Conservation (phyloP, 2,797 vertebrate species). For the Cyprinella venusta region DNA sequence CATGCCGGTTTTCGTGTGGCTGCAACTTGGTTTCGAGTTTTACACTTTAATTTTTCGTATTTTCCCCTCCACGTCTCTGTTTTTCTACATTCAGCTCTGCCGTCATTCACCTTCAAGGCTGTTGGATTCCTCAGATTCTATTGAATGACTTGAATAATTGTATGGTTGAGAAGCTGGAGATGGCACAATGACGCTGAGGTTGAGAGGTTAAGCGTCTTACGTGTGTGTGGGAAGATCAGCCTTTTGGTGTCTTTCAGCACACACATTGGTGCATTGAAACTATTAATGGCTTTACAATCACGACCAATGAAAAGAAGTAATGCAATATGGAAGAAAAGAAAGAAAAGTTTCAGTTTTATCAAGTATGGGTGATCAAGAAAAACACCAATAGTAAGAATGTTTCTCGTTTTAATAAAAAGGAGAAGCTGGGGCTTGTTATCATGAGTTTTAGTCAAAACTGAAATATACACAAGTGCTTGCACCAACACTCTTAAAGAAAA, state of each 20-base stretch:
- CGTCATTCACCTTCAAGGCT: constrained; percentile 73
- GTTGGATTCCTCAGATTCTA: constrained; percentile 62
- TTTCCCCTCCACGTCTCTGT: neutral
- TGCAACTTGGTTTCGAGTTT: constrained; percentile 76
- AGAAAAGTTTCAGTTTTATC: no score
- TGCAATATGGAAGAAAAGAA: neutral
- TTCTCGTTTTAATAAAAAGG: neutral
- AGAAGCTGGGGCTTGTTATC: no score
- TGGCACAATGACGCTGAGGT: constrained; percentile 5
- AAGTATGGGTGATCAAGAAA: neutral
- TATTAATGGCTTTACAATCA: constrained; percentile 19
- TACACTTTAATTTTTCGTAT: constrained; percentile 52
- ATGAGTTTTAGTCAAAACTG: neutral
- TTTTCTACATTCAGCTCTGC: constrained; percentile 26
- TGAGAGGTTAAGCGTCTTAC: neutral
- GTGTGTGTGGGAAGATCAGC: constrained; percentile 34
- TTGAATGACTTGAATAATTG: constrained; percentile 68
- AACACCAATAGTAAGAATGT: neutral
- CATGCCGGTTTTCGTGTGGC: constrained; percentile 68
- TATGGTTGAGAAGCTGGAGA: constrained; percentile 49
- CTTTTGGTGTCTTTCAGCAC: neutral
- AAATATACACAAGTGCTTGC: neutral
- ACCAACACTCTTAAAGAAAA: no score
- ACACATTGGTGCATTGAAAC: neutral
- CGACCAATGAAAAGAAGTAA: neutral